Evolutionary conservation across 2,888 invertebrate species (phyloP).

Genomic region (Cheilosia variabilis): DNA sequence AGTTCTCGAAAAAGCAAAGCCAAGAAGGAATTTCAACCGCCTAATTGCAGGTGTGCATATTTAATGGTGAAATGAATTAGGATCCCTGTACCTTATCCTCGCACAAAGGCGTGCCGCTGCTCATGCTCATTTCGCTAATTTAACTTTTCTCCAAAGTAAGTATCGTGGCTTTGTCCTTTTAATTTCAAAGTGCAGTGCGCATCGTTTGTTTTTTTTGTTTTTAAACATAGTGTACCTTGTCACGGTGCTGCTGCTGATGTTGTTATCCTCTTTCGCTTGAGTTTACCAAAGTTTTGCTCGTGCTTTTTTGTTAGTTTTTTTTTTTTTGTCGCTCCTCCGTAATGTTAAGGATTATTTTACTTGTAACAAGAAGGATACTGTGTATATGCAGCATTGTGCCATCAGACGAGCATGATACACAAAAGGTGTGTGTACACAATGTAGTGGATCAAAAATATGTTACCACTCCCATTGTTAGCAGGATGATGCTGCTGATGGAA

Average conservation of each 20-base stretch:
- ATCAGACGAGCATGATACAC: slow-evolving; percentile 24
- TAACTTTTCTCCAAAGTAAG: slow-evolving; percentile 57
- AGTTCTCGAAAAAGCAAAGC: slow-evolving; percentile 9
- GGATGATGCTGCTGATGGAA: slow-evolving; percentile 57
- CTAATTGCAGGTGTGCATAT: slow-evolving; percentile 61
- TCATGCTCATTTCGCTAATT: slow-evolving; percentile 68
- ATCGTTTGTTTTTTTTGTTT: slow-evolving; percentile 14
- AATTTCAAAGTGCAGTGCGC: slow-evolving; percentile 47
- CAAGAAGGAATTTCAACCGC: slow-evolving; percentile 22
- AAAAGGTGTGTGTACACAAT: slow-evolving; percentile 48
- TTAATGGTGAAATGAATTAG: slow-evolving; percentile 36
- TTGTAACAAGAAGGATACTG: slow-evolving; percentile 27
- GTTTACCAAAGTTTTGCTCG: slow-evolving; percentile 37
- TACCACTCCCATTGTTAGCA: slow-evolving; percentile 69
- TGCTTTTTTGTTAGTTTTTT: slow-evolving; percentile 7
- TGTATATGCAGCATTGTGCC: slow-evolving; percentile 52
- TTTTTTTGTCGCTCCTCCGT: not conserved
- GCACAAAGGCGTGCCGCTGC: slow-evolving; percentile 15
- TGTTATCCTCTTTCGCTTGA: slow-evolving; percentile 46
- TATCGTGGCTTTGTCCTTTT: slow-evolving; percentile 65
- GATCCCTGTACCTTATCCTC: slow-evolving; percentile 10
- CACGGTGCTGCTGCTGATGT: slow-evolving; percentile 33
- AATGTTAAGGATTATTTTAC: slow-evolving; percentile 61
- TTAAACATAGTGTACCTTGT: slow-evolving; percentile 27
- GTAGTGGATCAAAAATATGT: slow-evolving; percentile 71